These are phyloP conservation scores for Elaphurus davidianus DNA, from an alignment of 2,113 vertebrate species.

Conservation along the genomic window DNA sequence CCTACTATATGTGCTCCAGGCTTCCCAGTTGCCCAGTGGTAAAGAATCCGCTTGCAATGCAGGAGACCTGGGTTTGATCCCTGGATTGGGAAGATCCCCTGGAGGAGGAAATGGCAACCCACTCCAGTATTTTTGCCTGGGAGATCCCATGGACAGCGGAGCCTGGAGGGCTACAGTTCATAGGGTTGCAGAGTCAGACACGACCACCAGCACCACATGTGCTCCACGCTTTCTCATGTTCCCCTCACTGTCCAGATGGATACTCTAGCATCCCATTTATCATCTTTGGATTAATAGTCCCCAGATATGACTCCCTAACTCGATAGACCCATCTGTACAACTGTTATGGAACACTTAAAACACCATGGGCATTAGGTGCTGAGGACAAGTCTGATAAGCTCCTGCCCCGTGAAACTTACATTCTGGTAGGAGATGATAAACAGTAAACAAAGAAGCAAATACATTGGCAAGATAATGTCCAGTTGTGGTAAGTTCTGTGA, in stretches of 20 bases:
- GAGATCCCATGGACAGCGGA: not conserved
- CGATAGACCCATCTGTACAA: not conserved
- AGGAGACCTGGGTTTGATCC: not conserved
- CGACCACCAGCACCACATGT: not conserved
- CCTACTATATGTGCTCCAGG: not conserved
- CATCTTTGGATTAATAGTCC: not conserved
- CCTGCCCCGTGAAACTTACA: not conserved
- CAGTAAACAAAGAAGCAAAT: not conserved
- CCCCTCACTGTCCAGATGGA: not conserved
- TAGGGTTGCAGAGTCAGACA: not conserved
- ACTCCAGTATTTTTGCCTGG: not conserved
- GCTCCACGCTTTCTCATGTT: not conserved
- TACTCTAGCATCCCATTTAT: not conserved
- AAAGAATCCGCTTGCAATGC: not conserved
- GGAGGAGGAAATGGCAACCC: not conserved
- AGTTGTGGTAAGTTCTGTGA: not conserved
- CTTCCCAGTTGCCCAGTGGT: not conserved
- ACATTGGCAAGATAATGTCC: not conserved
- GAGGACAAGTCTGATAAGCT: not conserved
- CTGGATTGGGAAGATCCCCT: not conserved
- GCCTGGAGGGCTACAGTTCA: not conserved
- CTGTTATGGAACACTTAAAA: not conserved
- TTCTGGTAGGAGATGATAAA: not conserved
- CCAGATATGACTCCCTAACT: not conserved
- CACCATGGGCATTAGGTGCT: not conserved